Base-by-base conservation (phyloP, 2,888 invertebrate genomes). In the Phlogophora meticulosa region DNA sequence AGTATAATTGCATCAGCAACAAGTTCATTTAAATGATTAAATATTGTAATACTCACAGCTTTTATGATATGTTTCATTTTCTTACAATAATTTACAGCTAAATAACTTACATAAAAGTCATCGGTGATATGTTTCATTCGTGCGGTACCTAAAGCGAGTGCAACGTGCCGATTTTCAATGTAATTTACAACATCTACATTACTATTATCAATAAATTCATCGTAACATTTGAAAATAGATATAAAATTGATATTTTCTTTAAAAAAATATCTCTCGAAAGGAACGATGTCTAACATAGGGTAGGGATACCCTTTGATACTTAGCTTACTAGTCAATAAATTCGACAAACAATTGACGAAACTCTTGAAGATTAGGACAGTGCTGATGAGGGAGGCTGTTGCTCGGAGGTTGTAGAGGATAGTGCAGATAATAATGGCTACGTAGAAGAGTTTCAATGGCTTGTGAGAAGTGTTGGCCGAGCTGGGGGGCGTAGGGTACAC, bases 401-500 rank as follows among this genome's bases (percentile, higher is more conserved):
- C 82, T 69, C 88, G 88, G 70, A 89, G 76, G 83, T 94, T 87
- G 76, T 87, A 88, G 53, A 93, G 70, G 42, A 94, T 60, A 59
- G 93, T 91, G 78, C 92, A 73, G 32, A 94, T 72, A 62, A 89
- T 77, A 66, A 94, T 91, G 70, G 91, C 74, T 68, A 92, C 81
- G 72, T 93, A 93, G 68, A 93, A 79, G 72, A 84, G 82, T 68
- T 83, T 84, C 68, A 85, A 75, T 13, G 95, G 94, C 64, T 80
- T 85, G 77, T 91, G 88, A 72, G 85, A 78, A 51, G 87, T 84
- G 57, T 89, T 91, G 52, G 93, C 92, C 48, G 96, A 96, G 88
- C 96, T 96, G 4, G 96, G 96, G 38, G 97, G 97, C 0, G 94
- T 87, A 28, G 98, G 97, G 92, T 98, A 97, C 78, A 98, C 97